Evolutionary conservation across 1,140 invertebrate genomes (phyloP), one percentile per base, ranked within the genome.

Genomic region (Drosophila nigromelanica): DNA sequence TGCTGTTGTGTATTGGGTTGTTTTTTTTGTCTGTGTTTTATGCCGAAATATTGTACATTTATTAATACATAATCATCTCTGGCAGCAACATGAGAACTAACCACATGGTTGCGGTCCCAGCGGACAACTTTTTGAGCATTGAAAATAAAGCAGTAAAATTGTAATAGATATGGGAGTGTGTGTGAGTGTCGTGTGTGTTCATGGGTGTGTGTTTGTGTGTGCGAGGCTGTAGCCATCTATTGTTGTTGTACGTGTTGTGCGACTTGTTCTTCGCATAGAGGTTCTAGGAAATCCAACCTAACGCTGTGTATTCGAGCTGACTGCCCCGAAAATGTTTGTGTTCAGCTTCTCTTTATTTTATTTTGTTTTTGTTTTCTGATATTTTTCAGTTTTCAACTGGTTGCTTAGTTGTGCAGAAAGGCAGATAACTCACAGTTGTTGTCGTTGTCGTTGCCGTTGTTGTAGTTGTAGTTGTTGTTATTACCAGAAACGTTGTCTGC

Each of bases 371-470:
- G 18, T 12, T 60, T 62, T n/a, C 5, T 27, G 27, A 37, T 27
- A 10, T 61, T 74, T 80, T 55, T 61, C 10, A 50, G 40, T 60
- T 80, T 58, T 48, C 52, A 62, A 39, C 58, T 63, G 71, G 55
- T 62, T 86, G 82, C 75, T 87, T 81, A 87, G 78, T 81, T 86
- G 81, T 71, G 82, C 82, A 87, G 81, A 86, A 86, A 75, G 78
- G 42, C 78, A 71, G 78, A 87, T 82, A 76, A 60, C 59, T 77
- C 67, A 63, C 54, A 63, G 62, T 52, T 62, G 61, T 47, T 56
- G 58, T 45, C 58, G 51, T 79, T 82, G 55, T 5, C 7, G 1
- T 35, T 8, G 7, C n/a, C n/a, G n/a, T n/a, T n/a, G n/a, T n/a
- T n/a, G n/a, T n/a, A n/a, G n/a, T 33, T 33, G 30, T 69, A 59